Base-by-base conservation (phyloP, 2,113 vertebrate species). In the Corythaixoides concolor region DNA sequence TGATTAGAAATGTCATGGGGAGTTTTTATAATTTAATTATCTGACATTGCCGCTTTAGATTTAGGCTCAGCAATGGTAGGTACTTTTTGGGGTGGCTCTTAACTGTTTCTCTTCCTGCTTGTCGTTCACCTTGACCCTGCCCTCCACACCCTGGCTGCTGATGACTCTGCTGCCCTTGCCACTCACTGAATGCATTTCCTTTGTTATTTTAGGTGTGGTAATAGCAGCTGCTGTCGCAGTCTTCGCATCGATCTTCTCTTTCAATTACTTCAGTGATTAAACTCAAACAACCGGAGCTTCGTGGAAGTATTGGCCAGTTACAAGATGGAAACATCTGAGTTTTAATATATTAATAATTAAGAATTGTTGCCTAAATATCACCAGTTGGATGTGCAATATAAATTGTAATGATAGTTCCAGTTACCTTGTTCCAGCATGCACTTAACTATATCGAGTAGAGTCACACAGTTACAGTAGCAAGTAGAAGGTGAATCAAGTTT, bases 181-280 rank as follows among this genome's bases (percentile, higher is more conserved):
- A 32, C 80, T 97, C 91, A 94, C 72, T 67, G 21, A 83, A 72
- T 75, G 66, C 50, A 30, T 96, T 92, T 96, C 60, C 93, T 96
- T 78, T 97, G 74, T 97, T 90, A 41, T 96, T 97, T 63, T 90
- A 98, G 98, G 98, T 95, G 70, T 98, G 91, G 95, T 97, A 16
- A 62, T 98, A 89, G 98, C 97, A 47, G 93, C 97, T 27, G 97
- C 95, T 52, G 97, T 98, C 0, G 98, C 97, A 87, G 72, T 98
- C 82, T 82, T 98, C 74, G 97, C 98, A 7, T 96, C 90, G 3
- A 86, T 97, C 66, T 89, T 98, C 95, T 98, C 98, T 90, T 97
- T 98, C 91, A 97, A 96, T 93, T 98, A 98, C 97, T 98, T 98
- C 97, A 98, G 97, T 90, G 98, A 98, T 76, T 98, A 96, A 97